A percentile compares a stretch with the other conserved stretches of the same genome.
Conservation (phyloP, 2,888 invertebrate species). For the Hymenopus coronatus region DNA sequence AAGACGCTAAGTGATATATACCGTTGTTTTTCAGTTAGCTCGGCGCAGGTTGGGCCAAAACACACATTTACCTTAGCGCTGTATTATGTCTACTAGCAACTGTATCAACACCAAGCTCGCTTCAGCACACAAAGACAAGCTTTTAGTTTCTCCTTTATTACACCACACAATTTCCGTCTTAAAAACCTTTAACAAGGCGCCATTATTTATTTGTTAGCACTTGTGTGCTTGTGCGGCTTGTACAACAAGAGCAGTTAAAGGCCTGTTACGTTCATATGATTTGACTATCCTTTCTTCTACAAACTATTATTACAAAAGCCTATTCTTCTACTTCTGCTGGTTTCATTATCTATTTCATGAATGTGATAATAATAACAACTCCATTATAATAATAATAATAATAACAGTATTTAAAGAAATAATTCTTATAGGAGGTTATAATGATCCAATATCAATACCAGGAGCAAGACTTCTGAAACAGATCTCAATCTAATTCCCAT, state of each 20-base stretch:
- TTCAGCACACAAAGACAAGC: background rate
- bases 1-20: background rate
- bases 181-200: background rate
- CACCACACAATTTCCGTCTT: background rate
- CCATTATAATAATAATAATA: too few species aligned
- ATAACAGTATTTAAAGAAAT: too few species aligned
- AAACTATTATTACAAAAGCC: too few species aligned
- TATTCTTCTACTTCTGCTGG: too few species aligned
- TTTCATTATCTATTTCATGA: too few species aligned
- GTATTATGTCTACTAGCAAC: background rate
- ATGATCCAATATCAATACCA: too few species aligned
- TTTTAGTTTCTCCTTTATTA: background rate
- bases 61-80: background rate
- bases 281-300: too few species aligned
- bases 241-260: background rate
- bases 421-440: too few species aligned
- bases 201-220: background rate
- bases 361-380: too few species aligned
- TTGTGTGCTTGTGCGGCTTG: background rate
- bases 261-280: too few species aligned
- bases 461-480: too few species aligned
- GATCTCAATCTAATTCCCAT: too few species aligned
- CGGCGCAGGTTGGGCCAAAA: background rate
- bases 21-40: background rate
- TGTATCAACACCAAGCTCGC: background rate